These are phyloP conservation scores for Enteromius mattozi DNA, from an alignment of 2,797 vertebrate species.

Conservation along the genomic window DNA sequence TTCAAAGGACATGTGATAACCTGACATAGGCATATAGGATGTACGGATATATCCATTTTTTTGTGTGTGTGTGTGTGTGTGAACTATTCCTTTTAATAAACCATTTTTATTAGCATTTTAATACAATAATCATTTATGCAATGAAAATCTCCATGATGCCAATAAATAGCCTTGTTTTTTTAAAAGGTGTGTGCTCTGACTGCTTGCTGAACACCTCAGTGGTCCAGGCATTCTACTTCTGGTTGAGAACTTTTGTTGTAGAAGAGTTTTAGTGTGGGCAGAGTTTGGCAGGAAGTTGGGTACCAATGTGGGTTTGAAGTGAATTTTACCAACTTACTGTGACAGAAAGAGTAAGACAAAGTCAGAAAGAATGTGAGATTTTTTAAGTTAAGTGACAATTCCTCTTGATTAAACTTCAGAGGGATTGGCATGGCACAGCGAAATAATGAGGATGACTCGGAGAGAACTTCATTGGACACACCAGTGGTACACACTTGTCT, in stretches of 20 bases:
- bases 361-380: constrained; percentile 19
- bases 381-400: constrained; percentile 32
- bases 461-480: constrained; percentile 63
- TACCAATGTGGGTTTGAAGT: constrained; percentile 8
- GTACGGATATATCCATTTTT: no score
- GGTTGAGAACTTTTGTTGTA: constrained; percentile 5
- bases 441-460: constrained; percentile 43
- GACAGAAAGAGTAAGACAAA: constrained; percentile 24
- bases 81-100: background rate
- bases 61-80: no score
- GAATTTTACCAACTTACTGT: constrained; percentile 9
- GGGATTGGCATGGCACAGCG: constrained; percentile 10
- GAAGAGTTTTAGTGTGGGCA: constrained; percentile 4
- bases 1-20: no score
- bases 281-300: constrained; percentile 17
- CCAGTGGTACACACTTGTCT: constrained; percentile 63
- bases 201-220: background rate
- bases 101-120: background rate
- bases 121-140: background rate
- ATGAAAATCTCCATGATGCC: background rate
- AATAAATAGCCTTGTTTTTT: background rate
- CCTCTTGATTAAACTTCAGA: constrained; percentile 6
- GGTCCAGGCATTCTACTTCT: background rate
- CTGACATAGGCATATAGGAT: no score
- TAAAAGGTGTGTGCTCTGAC: background rate